Base-by-base conservation (phyloP, 2,797 vertebrate genomes). In the Ctenochaetus hawaiiensis region DNA sequence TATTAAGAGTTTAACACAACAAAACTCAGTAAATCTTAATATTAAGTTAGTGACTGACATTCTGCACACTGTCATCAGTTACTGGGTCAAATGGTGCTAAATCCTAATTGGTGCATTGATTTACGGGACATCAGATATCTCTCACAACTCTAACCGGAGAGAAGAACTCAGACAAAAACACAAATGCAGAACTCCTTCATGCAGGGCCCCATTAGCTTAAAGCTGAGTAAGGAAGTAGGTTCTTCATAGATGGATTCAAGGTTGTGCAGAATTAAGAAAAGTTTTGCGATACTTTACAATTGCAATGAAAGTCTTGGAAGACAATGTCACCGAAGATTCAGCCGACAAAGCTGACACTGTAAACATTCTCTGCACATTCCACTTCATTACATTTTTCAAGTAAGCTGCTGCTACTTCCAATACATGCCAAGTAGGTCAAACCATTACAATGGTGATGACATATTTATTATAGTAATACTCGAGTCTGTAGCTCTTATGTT, bases 401-500 rank as follows among this genome's bases (percentile, higher is more conserved):
- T 12, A 62, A 68, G 65, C 43, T 23, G 39, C 41, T 20, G 43
- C 69, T 26, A 16, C 41, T n/a, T 63, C 64, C 52, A 67, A 67
- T 53, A 44, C 6, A 60, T 61, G 65, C 67, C 72, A 74, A 68
- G 48, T 20, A 22, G 71, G 63, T 82, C 57, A 77, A 69, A 69
- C 58, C 59, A 37, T 70, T 60, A 52, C 45, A 57, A 49, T 4
- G 20, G 30, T 16, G 47, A 66, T 71, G 80, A 72, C 71, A 82
- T 61, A 72, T 85, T 78, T 83, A 85, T 83, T 72, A 81, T 30
- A 49, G 66, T 26, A 57, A 80, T 37, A 81, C 43, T 37, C 22
- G 23, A 77, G 43, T 77, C 43, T 57, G 26, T 8, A 52, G 78
- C 54, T 61, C 41, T 62, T 58, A 2, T 68, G 37, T 68, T 67